Base-by-base conservation (phyloP, 2,888 invertebrate genomes). In the Drosophila bunnanda region DNA sequence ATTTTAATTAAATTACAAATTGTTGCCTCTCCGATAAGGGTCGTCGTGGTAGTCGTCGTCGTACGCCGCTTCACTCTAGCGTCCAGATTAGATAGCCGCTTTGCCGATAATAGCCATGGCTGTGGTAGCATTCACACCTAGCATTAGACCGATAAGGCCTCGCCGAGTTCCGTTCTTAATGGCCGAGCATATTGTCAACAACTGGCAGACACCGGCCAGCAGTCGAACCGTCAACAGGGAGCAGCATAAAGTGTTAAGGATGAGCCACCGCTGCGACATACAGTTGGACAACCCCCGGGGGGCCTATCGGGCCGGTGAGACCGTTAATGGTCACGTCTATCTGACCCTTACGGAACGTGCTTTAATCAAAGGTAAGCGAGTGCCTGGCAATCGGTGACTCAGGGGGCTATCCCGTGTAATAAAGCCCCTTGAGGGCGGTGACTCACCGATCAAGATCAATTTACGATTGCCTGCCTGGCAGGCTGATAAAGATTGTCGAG, bases 331-430 rank as follows among this genome's bases (percentile, higher is more conserved):
- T 0, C 68, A 66, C 10, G 75, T 90, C 12, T 59, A 68, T 34
- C 30, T 83, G 32, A 77, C 77, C 15, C 69, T 82, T 22, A 55
- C 73, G 44, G 79, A 87, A 36, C 81, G 82, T n/a, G 67, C 79
- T 10, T 62, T 90, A 43, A 75, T 91, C 22, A 91, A 83, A 90
- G 89, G 90, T 91, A 74, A 66, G 39, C 57, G 15, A 54, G n/a
- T 41, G 36, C 15, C 15, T n/a, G 36, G 20, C 28, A 17, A 13
- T 10, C 25, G 7, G 75, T 86, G 79, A 88, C 57, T 85, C 89
- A 89, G 34, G 46, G 50, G 36, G 55, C 6, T n/a, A 9, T 22
- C 41, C 34, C 46, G 22, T 20, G 7, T 39, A 55, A 71, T 53
- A 67, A 68, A 28, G 10, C 13, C 46, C 28, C 13, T 39, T 22